Conservation (phyloP, 2,797 vertebrate genomes). For the Aratinga solstitialis region DNA sequence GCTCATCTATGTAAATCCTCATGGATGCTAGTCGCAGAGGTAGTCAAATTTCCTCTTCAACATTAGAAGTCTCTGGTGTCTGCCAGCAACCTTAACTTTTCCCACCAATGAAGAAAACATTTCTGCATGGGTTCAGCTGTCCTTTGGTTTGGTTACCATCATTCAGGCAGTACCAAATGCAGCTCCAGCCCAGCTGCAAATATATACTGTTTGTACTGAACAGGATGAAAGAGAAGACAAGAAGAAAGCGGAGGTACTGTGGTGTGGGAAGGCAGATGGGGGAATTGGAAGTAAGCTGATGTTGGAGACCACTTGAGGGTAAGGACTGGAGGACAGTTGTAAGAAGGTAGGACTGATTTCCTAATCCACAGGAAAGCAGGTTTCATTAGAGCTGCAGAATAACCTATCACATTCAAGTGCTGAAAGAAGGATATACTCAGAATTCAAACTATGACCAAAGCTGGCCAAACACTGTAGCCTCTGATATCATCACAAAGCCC, state of each 20-base stretch:
- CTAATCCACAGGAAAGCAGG: neutral
- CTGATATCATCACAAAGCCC: neutral
- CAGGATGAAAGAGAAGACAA: neutral
- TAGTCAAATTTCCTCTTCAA: neutral
- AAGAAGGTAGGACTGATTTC: neutral
- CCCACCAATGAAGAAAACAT: neutral
- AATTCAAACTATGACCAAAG: conserved; percentile 5
- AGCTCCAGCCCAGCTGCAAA: neutral
- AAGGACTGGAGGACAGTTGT: neutral
- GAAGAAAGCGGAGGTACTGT: neutral
- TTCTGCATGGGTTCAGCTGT: neutral
- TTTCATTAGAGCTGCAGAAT: neutral
- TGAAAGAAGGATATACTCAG: neutral
- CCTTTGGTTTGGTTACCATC: neutral
- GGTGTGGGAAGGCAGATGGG: neutral
- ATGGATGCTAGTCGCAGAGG: neutral
- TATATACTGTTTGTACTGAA: neutral
- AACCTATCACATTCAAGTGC: neutral
- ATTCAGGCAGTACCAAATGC: neutral
- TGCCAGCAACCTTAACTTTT: neutral
- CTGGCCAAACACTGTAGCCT: neutral
- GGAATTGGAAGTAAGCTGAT: neutral
- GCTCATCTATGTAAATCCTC: neutral
- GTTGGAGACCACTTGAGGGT: accelerated
- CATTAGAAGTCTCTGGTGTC: neutral